Base-by-base conservation (phyloP, 2,113 vertebrate genomes). In the Pteropus alecto region DNA sequence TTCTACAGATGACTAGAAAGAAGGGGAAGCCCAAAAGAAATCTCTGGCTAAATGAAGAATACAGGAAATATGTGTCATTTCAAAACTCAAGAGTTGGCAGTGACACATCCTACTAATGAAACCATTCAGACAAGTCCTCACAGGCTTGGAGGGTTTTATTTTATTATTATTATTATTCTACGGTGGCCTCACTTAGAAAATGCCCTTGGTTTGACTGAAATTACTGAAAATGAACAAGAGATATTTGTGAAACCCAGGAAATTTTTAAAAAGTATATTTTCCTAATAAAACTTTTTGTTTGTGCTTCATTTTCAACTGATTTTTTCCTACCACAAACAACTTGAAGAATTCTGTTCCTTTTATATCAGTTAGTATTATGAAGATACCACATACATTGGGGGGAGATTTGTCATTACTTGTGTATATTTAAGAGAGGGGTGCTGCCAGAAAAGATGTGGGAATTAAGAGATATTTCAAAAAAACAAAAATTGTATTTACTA, bases 1-100 rank as follows among this genome's bases (percentile, higher is more conserved):
- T 51, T 91, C 78, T 43, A 14, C 11, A 76, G 16, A 74, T 89
- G 43, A 65, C 24, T 16, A 46, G 13, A 12, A 46, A 77, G 63
- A 46, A 43, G 6, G 38, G 60, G 70, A 93, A 93, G 14, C 10
- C 65, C 76, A 13, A 43, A 89, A 58, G 43, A 87, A 87, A 85
- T 56, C 14, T 87, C n/a, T 76, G 14, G 51, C 63, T 77, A 89
- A 60, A 13, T 65, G 19, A 24, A 48, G 33, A 84, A 46, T 35
- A 93, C 35, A 30, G 84, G 76, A 92, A 95, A 77, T 51, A 61
- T 87, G 84, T 92, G 91, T 92, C 77, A 95, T 95, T 95, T 94
- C 16, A 43, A 82, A 93, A 86, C 11, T 26, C 21, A 46, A 77
- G 9, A 1, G n/a, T 60, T 87, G 18, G 18, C 26, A 56, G 41